Conservation (phyloP, 2,888 invertebrate genomes). For the Agriotes lineatus region DNA sequence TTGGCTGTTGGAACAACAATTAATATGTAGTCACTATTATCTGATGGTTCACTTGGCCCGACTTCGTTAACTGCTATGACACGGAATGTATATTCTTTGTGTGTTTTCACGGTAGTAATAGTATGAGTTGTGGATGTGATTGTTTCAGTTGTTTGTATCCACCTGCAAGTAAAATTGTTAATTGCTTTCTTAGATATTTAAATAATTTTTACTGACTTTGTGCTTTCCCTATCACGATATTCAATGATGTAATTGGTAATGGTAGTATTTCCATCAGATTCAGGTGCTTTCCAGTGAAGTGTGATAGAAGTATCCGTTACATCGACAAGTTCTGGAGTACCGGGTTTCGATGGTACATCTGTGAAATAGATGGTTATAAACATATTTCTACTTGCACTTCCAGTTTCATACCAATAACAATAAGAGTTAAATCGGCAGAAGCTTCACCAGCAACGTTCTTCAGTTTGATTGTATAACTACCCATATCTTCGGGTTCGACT, state of each 20-base stretch:
- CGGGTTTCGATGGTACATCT: constrained; percentile 87
- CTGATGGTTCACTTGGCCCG: constrained; percentile 84
- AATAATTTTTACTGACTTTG: constrained; percentile 70
- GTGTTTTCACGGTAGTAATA: constrained; percentile 75
- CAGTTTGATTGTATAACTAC: constrained; percentile 79
- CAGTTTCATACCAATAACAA: constrained; percentile 75
- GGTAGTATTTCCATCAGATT: constrained; percentile 88
- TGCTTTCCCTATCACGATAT: constrained; percentile 77
- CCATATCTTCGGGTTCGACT: constrained; percentile 78
- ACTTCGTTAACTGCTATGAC: constrained; percentile 88
- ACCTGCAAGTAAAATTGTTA: constrained; percentile 68
- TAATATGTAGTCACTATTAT: constrained; percentile 74
- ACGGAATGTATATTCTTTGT: constrained; percentile 82
- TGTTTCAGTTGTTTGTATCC: constrained; percentile 74
- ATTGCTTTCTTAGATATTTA: neutral
- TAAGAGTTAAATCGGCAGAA: constrained; percentile 76
- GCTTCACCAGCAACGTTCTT: constrained; percentile 82
- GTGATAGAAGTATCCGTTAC: constrained; percentile 83
- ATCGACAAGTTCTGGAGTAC: constrained; percentile 83
- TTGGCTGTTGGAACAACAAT: constrained; percentile 69
- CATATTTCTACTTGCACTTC: neutral
- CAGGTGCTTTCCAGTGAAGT: constrained; percentile 86
- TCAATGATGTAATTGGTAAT: constrained; percentile 88
- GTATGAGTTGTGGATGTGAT: constrained; percentile 76
- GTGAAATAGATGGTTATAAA: constrained; percentile 29